These are phyloP conservation scores for Macquaria australasica DNA, from an alignment of 2,113 vertebrate genomes.

Conservation along the genomic window DNA sequence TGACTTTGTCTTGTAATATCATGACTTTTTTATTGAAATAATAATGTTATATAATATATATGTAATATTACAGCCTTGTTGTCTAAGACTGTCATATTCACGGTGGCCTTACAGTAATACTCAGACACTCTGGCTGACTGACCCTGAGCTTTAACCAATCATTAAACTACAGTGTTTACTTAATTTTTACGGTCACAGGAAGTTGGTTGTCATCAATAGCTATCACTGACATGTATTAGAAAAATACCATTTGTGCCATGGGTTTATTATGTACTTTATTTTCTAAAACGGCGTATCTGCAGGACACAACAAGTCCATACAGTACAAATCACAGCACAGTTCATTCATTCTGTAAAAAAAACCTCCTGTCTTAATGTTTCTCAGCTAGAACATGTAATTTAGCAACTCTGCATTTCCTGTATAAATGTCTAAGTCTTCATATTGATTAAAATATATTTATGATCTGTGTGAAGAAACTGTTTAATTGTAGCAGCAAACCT, in stretches of 20 bases:
- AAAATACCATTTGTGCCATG: neutral
- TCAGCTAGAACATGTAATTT: neutral
- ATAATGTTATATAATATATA: too few species aligned
- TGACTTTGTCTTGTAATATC: too few species aligned
- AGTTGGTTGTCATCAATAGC: neutral
- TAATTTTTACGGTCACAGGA: too few species aligned
- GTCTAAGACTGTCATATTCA: too few species aligned
- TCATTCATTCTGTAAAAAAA: conserved; percentile 1
- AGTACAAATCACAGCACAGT: neutral
- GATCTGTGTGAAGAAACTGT: neutral
- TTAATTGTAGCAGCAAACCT: neutral
- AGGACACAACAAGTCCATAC: neutral
- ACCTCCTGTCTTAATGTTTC: neutral
- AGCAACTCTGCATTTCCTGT: neutral
- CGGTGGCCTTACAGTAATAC: too few species aligned
- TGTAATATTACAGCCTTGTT: too few species aligned
- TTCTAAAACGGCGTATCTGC: neutral
- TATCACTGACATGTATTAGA: neutral
- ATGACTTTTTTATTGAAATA: too few species aligned
- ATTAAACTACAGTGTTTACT: too few species aligned
- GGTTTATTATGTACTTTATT: neutral
- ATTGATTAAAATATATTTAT: neutral
- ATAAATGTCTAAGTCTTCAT: neutral
- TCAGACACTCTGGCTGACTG: too few species aligned
- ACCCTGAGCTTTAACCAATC: too few species aligned